A percentile compares a stretch with the other conserved stretches of the same genome.
Conservation (phyloP, 2,888 invertebrate species). For the Nomada ruficornis region DNA sequence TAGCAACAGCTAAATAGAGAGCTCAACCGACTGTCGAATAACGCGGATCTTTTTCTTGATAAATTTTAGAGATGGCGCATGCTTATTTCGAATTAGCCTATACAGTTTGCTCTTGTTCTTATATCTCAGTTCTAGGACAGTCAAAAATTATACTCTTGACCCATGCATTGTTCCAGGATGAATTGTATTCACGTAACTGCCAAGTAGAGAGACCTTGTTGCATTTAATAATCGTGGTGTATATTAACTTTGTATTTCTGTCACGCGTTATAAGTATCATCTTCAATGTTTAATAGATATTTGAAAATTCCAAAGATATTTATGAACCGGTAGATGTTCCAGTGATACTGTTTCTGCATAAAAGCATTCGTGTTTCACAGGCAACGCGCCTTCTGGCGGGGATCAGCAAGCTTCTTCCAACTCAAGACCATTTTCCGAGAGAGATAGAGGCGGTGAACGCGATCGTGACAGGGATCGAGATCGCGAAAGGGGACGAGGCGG, state of each 20-base stretch:
- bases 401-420: slow-evolving; percentile 74
- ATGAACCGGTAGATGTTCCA: slow-evolving; percentile 39
- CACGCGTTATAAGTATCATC: not conserved
- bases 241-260: not conserved
- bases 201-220: too few relatives aligned
- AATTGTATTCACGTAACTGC: too few relatives aligned
- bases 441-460: slow-evolving; percentile 84
- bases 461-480: slow-evolving; percentile 73
- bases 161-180: too few relatives aligned
- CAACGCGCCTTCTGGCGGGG: slow-evolving; percentile 75
- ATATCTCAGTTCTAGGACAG: too few relatives aligned
- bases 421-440: slow-evolving; percentile 81
- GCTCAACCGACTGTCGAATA: too few relatives aligned
- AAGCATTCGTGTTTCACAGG: slow-evolving; percentile 57
- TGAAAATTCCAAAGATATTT: slow-evolving; percentile 33
- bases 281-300: not conserved
- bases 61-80: too few relatives aligned
- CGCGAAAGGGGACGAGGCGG: slow-evolving; percentile 76
- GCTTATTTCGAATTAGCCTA: too few relatives aligned
- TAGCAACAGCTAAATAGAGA: too few relatives aligned
- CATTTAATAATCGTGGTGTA: too few relatives aligned
- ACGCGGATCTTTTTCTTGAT: too few relatives aligned
- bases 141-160: too few relatives aligned
- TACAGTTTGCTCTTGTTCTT: too few relatives aligned
- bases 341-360: not conserved